Evolutionary conservation across 2,888 invertebrate genomes (phyloP), one percentile per base, ranked within the genome.

Genomic region (Phragmatobia fuliginosa): DNA sequence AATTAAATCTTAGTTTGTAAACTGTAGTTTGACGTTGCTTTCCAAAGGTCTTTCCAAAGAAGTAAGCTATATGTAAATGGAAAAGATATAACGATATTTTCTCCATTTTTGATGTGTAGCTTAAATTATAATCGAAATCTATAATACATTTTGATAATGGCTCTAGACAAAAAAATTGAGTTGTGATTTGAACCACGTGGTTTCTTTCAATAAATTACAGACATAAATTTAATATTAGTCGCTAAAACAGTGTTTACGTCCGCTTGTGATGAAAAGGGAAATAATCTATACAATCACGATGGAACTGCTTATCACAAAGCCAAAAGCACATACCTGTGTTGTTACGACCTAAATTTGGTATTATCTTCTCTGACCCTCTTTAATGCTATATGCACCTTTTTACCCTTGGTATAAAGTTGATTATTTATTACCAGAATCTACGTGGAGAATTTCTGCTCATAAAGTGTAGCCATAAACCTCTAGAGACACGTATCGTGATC

Each of bases 241-340:
- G 36, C 36, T 36, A 11, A 36, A 36, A 36, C 36, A 36, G 36
- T 36, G 11, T 10, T 36, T 36, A 10, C 36, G n/a, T 36, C 36
- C 10, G 11, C 36, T 36, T 11, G 36, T 36, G 7, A 11, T 5
- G 36, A 36, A 8, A 14, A 38, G 2, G 14, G 14, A 38, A 38
- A 0, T 36, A 36, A 36, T 36, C 36, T 36, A 36, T 36, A 36
- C 36, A 36, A 86, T 86, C 74, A 71, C 79, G 84, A 76, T 69
- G 81, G 77, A 75, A 68, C 78, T 83, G 87, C 90, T 89, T 85
- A 89, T 90, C 90, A 90, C 85, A 80, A 85, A 81, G 89, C 88
- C 90, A 84, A 84, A 87, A 84, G 81, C 87, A 87, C 78, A 84
- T 86, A 90, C 88, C 88, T 88, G 88, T 85, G 85, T 81, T 70